Conservation (phyloP, 2,113 vertebrate species). For the Cairina moschata region DNA sequence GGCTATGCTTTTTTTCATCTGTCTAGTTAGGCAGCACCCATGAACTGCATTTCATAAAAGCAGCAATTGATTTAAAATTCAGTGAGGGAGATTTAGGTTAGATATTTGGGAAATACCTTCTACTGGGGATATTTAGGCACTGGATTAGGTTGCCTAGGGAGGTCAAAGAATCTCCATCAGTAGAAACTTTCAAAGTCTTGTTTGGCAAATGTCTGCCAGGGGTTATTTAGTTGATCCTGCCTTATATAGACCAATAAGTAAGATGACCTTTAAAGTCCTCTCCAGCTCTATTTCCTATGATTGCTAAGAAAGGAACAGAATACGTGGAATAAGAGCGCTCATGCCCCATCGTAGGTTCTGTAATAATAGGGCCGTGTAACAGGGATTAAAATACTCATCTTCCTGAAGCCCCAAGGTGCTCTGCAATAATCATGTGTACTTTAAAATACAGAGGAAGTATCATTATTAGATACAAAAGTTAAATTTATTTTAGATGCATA, state of each 20-base stretch:
- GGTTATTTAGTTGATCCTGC: slow-evolving; percentile 4
- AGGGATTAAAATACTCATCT: neutral
- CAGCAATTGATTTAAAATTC: neutral
- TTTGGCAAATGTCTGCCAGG: slow-evolving; percentile 8
- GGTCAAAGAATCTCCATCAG: neutral
- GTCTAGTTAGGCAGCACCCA: neutral
- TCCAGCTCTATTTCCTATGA: neutral
- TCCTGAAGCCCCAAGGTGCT: neutral
- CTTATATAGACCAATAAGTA: neutral
- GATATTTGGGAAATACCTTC: neutral
- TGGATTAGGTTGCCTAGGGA: neutral
- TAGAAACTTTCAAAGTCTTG: neutral
- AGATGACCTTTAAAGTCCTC: slow-evolving; percentile 1
- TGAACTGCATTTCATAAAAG: neutral
- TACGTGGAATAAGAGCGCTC: neutral
- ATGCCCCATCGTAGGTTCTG: neutral
- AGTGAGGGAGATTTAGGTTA: neutral
- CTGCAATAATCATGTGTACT: neutral
- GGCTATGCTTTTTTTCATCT: neutral
- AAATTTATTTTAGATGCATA: slow-evolving; percentile 52
- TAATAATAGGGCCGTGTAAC: neutral
- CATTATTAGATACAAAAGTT: slow-evolving; percentile 21
- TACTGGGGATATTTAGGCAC: neutral
- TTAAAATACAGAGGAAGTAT: neutral
- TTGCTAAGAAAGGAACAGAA: neutral